Conservation (phyloP, 2,113 vertebrate genomes). For the Tringa solitaria region DNA sequence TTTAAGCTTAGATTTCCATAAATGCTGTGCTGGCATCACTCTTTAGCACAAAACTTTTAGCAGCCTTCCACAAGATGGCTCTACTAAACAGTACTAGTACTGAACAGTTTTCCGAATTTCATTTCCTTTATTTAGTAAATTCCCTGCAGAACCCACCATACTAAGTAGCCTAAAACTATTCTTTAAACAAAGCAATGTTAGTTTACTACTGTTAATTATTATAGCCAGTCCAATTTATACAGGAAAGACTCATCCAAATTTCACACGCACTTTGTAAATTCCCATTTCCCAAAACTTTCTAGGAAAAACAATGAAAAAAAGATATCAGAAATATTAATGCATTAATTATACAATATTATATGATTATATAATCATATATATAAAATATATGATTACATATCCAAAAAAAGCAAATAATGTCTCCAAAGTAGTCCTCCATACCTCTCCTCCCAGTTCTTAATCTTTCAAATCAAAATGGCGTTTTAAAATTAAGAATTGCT, state of each 20-base stretch:
- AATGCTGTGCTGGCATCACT: not conserved
- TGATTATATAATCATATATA: too few species aligned
- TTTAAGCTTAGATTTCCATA: not conserved
- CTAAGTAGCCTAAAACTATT: not conserved
- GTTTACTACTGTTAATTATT: not conserved
- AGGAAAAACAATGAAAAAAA: not conserved
- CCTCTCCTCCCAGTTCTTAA: not conserved
- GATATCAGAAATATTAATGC: not conserved
- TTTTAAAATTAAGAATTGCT: not conserved
- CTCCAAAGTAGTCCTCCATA: not conserved
- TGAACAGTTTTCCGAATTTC: not conserved
- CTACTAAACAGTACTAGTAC: not conserved
- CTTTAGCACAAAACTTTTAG: not conserved
- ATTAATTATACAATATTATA: too few species aligned
- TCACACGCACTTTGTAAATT: not conserved
- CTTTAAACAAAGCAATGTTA: not conserved
- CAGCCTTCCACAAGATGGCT: slow-evolving; percentile 64
- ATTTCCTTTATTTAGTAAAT: not conserved
- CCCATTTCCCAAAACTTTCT: not conserved
- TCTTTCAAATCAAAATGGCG: not conserved
- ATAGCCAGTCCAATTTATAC: not conserved
- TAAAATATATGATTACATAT: not conserved
- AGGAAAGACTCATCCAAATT: not conserved
- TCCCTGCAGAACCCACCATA: not conserved
- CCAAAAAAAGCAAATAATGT: not conserved